Evolutionary conservation across 1,140 invertebrate genomes (phyloP), one percentile per base, ranked within the genome.

Genomic region (Anadara kagoshimensis): DNA sequence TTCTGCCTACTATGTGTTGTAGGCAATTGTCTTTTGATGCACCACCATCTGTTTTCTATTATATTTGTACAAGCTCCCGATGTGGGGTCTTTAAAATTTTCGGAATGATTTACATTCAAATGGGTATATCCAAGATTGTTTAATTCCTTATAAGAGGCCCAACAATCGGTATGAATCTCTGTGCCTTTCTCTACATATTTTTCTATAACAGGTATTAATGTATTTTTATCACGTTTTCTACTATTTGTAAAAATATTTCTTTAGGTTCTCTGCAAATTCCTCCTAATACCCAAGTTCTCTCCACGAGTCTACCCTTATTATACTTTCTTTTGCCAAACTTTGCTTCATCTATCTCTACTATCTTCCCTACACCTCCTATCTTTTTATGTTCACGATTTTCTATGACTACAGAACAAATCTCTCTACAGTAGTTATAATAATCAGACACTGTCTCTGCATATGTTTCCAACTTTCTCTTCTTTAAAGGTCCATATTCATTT

Each of bases 131-230:
- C 71, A 16, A 69, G 16, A 36, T 77, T 29, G 12, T 22, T 11
- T 18, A 77, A 12, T 44, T 41, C 16, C 16, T 29, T 58, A 44
- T 77, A 74, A 1, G 75, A 44, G 5, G 44, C 57, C 78, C 75
- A 77, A 18, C 75, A 71, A 66, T 74, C 75, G 16, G 54, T 66
- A 3, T 75, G 69, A 14, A 79, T 77, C 16, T 44, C 53, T 10
- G 29, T 63, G 7, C 75, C 75, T 8, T 75, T 75, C 20, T 72
- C 44, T 20, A 79, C 68, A n/a, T 57, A 69, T 36, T 67, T 26
- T 54, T 62, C 43, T 12, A 75, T 77, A 10, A 74, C 51, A 5
- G 68, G 57, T 16, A 56, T 45, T 20, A 77, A 51, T 11, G 71
- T 77, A 8, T 56, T 51, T n/a, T 59, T 58, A 36, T 49, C 57